Base-by-base conservation (phyloP, 2,888 invertebrate genomes). In the Blomia tropicalis region DNA sequence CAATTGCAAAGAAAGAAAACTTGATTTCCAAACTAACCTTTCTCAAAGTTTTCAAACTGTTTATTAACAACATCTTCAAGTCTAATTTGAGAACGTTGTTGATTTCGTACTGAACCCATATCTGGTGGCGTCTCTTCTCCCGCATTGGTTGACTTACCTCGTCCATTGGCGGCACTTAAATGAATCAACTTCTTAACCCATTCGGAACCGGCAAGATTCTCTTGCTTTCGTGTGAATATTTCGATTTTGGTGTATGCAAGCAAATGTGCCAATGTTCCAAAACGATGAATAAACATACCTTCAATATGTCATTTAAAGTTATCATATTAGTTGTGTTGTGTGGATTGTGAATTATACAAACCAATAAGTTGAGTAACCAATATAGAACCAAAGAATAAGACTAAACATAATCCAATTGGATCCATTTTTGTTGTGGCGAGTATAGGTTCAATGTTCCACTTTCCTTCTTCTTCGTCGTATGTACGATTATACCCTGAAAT, bases 261-360 rank as follows among this genome's bases (percentile, higher is more conserved):
- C 71, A 96, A 93, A 73, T 96, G 96, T 2, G 93, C 87, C 65
- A 96, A 77, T 1, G 96, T 96, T 72, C 91, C 92, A 73, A 95
- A 91, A 70, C 96, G 83, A 84, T 96, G 96, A 81, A 93, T 89
- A 79, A 96, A 80, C 95, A 95, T 96, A 69, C 92, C 56, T 56
- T n/a, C n/a, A n/a, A n/a, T n/a, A n/a, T n/a, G n/a, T n/a, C n/a
- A n/a, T n/a, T n/a, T n/a, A n/a, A n/a, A n/a, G n/a, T n/a, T n/a
- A n/a, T n/a, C n/a, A n/a, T n/a, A n/a, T n/a, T n/a, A n/a, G n/a
- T n/a, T n/a, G n/a, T n/a, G n/a, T n/a, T n/a, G n/a, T n/a, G n/a
- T n/a, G n/a, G n/a, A n/a, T n/a, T n/a, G n/a, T n/a, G n/a, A n/a
- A n/a, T n/a, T n/a, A n/a, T 23, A 19, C 56, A 29, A 29, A 56